phyloP scores from a whole-genome alignment of 2,797 vertebrate species.

The Parauchenoglanis ngamensis region DNA sequence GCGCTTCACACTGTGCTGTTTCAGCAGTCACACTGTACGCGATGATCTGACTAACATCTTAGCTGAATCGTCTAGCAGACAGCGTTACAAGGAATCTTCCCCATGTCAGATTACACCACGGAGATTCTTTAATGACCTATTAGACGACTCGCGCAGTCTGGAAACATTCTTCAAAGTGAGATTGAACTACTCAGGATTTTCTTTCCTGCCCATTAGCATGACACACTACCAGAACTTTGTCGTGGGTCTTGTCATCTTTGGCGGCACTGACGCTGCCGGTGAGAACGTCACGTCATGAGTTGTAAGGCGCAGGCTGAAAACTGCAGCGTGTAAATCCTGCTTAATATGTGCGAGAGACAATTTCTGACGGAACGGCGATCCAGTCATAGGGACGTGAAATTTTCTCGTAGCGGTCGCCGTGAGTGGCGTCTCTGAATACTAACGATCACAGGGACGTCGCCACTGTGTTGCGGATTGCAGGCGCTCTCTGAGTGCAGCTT shows the following conservation, averaged over 20 bases:
- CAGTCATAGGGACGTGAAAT: neutral
- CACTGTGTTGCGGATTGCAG: constrained; percentile 4
- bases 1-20: neutral
- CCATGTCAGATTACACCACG: neutral
- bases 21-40: neutral
- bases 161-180: neutral
- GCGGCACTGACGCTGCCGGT: neutral
- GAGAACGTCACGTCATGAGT: neutral
- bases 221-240: neutral
- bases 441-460: neutral
- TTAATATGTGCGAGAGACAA: neutral
- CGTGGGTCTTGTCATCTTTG: neutral
- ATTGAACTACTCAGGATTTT: neutral
- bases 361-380: neutral
- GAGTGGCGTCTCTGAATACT: neutral
- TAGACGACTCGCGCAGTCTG: no score
- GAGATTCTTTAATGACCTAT: neutral
- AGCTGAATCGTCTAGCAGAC: neutral
- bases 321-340: no score
- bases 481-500: constrained; percentile 26
- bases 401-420: neutral
- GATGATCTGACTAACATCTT: neutral
- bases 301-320: neutral
- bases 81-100: neutral
- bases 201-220: neutral